Evolutionary conservation across 1,140 invertebrate genomes (phyloP).

Genomic region (Papilio aristodemus): DNA sequence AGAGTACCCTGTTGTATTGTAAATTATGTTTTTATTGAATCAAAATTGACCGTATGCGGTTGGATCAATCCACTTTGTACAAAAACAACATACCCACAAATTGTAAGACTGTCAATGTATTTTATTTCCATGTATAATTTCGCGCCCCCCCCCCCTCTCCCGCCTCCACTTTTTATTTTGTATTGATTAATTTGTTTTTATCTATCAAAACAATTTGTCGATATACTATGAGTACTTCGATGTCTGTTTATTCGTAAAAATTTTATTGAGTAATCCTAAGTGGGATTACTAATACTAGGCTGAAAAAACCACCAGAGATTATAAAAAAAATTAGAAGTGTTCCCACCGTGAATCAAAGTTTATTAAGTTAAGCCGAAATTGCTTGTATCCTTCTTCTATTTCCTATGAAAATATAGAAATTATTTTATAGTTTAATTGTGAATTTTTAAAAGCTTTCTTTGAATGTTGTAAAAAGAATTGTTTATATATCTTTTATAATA

Average conservation of each 20-base stretch:
- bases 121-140: constrained; percentile 19
- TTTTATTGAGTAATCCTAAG: constrained; percentile 40
- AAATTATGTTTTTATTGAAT: constrained; percentile 38
- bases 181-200: constrained; percentile 17
- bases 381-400: constrained; percentile 46
- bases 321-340: constrained; percentile 70
- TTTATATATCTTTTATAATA: constrained; percentile 31
- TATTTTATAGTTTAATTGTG: constrained; percentile 46
- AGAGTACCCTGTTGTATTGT: constrained; percentile 53
- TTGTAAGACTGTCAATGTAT: constrained; percentile 31
- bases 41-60: constrained; percentile 20
- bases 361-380: constrained; percentile 63
- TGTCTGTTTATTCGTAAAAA: constrained; percentile 38
- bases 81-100: constrained; percentile 27
- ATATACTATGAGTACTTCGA: constrained; percentile 43
- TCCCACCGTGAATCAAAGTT: constrained; percentile 76
- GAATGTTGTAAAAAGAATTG: constrained; percentile 13
- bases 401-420: constrained; percentile 41
- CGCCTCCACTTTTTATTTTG: background rate
- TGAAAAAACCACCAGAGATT: constrained; percentile 70
- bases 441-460: constrained; percentile 23
- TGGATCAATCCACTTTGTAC: constrained; percentile 31
- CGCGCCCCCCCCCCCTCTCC: background rate
- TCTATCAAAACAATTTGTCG: constrained; percentile 28
- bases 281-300: constrained; percentile 51